Evolutionary conservation across 2,888 invertebrate species (phyloP).

Genomic region (Muschampia plurimacula): DNA sequence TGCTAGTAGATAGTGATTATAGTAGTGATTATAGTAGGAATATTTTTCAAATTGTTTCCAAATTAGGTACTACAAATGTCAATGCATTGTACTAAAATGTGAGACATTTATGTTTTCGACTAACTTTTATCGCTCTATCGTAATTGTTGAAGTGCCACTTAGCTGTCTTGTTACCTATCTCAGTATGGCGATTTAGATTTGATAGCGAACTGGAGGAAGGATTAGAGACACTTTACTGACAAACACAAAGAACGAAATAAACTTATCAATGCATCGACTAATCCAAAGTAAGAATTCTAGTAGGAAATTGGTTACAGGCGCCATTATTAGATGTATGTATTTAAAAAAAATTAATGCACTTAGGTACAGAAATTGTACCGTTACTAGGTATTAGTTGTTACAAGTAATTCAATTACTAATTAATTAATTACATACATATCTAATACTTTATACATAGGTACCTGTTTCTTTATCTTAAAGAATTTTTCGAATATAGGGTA

Average conservation of each 20-base stretch:
- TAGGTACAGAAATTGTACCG: too few relatives aligned
- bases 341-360: too few relatives aligned
- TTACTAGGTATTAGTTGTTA: too few relatives aligned
- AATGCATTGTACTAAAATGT: neutral
- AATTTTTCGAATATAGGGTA: too few relatives aligned
- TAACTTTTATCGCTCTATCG: constrained; percentile 26
- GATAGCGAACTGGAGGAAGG: constrained; percentile 36
- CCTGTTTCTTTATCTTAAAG: too few relatives aligned
- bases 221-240: constrained; percentile 34
- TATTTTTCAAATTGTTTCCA: neutral
- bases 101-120: constrained; percentile 27
- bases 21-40: neutral
- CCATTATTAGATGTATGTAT: neutral
- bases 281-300: constrained; percentile 2
- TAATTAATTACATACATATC: too few relatives aligned
- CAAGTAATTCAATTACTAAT: too few relatives aligned
- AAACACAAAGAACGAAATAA: constrained; percentile 27
- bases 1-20: too few relatives aligned
- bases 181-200: constrained; percentile 31
- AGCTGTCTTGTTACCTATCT: constrained; percentile 22
- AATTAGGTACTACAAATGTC: neutral
- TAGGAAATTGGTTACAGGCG: neutral
- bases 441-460: too few relatives aligned
- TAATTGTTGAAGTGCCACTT: constrained; percentile 30
- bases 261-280: constrained; percentile 8